Evolutionary conservation across 2,113 vertebrate genomes (phyloP), one percentile per base, ranked within the genome.

Genomic region (Panurus biarmicus): DNA sequence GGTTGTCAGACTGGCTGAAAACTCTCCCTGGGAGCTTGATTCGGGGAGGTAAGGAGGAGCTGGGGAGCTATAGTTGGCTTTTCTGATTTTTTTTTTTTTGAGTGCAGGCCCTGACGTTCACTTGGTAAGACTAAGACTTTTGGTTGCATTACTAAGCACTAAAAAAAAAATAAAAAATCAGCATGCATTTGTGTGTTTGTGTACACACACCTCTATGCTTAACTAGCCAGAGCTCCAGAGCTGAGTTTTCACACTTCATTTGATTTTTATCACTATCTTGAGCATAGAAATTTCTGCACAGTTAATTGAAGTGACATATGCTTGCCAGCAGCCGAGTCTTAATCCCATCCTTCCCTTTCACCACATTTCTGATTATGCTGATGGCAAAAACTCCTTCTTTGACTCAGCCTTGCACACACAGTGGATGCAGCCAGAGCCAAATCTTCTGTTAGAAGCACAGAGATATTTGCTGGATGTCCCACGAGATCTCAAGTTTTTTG

Each of bases 341-440:
- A 95, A 93, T 94, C 90, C 87, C 65, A 26, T 86, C 89, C 71
- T 95, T 91, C 78, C 91, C 54, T 85, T 92, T 94, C 62, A 62
- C 96, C 69, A 21, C 70, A 20, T 80, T 95, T 95, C 79, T 91
- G 82, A 92, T 93, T 93, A 95, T 54, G 72, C 45, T 88, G 85
- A 80, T 90, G 91, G 75, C 48, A 96, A 95, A 86, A 88, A 79
- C 69, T 70, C 69, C 64, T 77, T 7, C 3, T 85, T 93, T 82
- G 61, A 91, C 53, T 95, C 88, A 88, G 83, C 33, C 66, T 83
- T 94, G 79, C 60, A 64, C 51, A 90, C 40, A 9, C 17, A 77
- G 67, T 31, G 42, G 69, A 72, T 84, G n/a, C 53, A 88, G 35
- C 26, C 35, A 57, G 85, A 95, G 78, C 69, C 83, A 91, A 77